Evolutionary conservation across 2,113 vertebrate species (phyloP).

Genomic region (Calidris pygmaea): DNA sequence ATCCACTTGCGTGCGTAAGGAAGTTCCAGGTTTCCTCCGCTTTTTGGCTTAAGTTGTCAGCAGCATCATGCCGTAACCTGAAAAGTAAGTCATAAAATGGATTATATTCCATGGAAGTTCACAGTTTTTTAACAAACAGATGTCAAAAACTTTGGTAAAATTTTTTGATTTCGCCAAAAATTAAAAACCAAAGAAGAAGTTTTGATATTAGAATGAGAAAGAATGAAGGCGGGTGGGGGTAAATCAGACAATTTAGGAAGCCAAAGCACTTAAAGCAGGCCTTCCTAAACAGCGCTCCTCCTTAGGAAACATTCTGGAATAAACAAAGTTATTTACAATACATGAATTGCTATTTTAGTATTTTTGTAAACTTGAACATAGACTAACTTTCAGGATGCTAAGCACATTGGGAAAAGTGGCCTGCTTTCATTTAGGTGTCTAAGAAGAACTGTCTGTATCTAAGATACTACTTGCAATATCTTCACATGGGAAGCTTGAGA

Average conservation of each 20-base stretch:
- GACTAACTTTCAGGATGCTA: not conserved
- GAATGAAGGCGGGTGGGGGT: not conserved
- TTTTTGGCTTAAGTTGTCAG: not conserved
- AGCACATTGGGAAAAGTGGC: not conserved
- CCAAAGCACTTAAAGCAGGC: not conserved
- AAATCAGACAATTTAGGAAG: not conserved
- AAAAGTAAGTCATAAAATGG: conserved; percentile 19
- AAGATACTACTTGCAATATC: not conserved
- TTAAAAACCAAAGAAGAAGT: not conserved
- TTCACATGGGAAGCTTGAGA: not conserved
- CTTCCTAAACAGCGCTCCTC: not conserved
- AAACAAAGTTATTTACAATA: not conserved
- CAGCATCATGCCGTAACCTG: conserved; percentile 20
- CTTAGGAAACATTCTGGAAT: not conserved
- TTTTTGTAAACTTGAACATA: not conserved
- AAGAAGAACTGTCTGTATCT: not conserved
- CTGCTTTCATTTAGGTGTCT: not conserved
- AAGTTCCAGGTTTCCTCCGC: conserved; percentile 33
- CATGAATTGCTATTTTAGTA: not conserved
- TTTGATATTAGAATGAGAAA: not conserved
- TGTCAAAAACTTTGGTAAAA: not conserved
- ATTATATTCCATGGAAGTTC: not conserved
- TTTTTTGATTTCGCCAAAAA: not conserved
- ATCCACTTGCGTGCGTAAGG: conserved; percentile 70
- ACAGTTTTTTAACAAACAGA: not conserved